phyloP scores from a whole-genome alignment of 53 echinoderm and acorn worm species.

The Paelopatides confundens region DNA sequence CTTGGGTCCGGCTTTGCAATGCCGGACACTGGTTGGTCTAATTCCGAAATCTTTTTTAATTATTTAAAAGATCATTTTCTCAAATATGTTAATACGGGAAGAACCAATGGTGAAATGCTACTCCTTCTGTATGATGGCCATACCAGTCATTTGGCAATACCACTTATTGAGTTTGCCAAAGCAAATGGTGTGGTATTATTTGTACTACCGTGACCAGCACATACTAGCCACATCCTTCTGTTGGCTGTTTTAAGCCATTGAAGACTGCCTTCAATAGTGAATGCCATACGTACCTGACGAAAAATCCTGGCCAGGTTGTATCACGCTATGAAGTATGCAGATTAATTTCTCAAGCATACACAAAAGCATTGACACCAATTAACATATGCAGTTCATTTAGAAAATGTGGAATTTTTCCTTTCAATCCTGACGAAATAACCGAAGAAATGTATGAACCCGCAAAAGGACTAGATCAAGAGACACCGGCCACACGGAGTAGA shows the following conservation, averaged over 20 bases:
- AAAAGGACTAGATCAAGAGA: no score
- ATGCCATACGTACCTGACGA: no score
- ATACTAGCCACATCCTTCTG: constrained; percentile 52
- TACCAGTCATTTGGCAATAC: no score
- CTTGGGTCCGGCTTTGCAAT: background rate
- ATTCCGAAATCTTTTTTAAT: background rate
- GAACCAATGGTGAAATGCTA: background rate
- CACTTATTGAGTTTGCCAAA: constrained; percentile 49
- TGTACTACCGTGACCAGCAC: constrained; percentile 35
- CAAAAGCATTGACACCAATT: no score
- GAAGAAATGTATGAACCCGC: no score
- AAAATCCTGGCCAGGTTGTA: background rate
- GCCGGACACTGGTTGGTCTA: constrained; percentile 29
- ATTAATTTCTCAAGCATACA: no score
- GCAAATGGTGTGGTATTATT: constrained; percentile 10
- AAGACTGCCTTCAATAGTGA: constrained; percentile 25
- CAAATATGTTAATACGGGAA: background rate
- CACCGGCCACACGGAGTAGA: no score
- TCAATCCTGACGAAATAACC: no score
- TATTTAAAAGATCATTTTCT: background rate
- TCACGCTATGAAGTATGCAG: no score
- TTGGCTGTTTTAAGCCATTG: constrained; percentile 26
- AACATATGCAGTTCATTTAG: no score
- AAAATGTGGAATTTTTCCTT: no score
- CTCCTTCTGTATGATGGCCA: constrained; percentile 46